Evolutionary conservation across 2,113 vertebrate genomes (phyloP), one percentile per base, ranked within the genome.

Genomic region (Scartelaos histophorus): DNA sequence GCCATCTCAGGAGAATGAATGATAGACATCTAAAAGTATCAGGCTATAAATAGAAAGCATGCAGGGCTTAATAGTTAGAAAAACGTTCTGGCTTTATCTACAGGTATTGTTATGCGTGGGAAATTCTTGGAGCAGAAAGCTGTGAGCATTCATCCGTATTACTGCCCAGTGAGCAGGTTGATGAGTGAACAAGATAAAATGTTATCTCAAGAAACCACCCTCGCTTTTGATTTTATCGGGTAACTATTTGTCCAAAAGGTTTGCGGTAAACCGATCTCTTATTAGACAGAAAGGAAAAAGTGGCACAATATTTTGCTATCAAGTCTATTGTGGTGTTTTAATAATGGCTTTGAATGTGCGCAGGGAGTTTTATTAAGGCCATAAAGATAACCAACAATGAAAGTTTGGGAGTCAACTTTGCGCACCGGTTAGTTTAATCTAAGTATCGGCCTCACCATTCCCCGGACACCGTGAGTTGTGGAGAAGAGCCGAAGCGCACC

Each of bases 11-110:
- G 45, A n/a, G 4, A 73, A 83, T 86, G 29, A 29, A 83, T 43
- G 10, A 43, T 82, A 79, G 43, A 29, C 57, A 88, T 81, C 78
- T 71, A 22, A 10, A 12, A 34, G 13, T 38, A 66, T 49, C 74
- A 60, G 56, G 73, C 67, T 82, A 46, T 76, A 79, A 81, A 78
- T 17, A 57, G 15, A 21, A 75, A 67, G 74, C 85, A 75, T 76
- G 77, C 2, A 79, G 82, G 0, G 53, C 21, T 69, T 76, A 43
- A 64, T 66, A 51, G 43, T 35, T n/a, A 65, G 56, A 78, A 81
- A 80, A 68, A 45, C 29, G 9, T 25, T 25, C 17, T 29, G 2
- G 9, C 58, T 51, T 47, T 25, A 17, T 2, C n/a, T n/a, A 51
- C 29, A 13, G 54, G 25, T 13, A 73, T 84, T 80, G 72, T n/a